Conservation (phyloP, 2,888 invertebrate genomes). For the Crioceris asparagi region DNA sequence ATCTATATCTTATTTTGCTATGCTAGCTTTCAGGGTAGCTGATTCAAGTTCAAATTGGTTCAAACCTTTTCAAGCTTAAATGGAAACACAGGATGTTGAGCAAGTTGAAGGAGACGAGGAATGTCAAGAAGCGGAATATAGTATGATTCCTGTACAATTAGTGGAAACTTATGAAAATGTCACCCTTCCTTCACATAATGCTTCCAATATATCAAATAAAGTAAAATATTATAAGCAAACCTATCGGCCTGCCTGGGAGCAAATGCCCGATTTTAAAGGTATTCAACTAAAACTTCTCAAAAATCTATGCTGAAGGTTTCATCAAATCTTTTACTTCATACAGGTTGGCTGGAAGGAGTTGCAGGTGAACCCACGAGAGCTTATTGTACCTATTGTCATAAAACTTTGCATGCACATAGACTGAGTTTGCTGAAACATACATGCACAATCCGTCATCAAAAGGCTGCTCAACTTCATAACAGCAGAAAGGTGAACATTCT, state of each 20-base stretch:
- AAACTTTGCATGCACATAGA: constrained; percentile 48
- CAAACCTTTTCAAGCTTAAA: too few relatives aligned
- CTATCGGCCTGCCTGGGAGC: constrained; percentile 48
- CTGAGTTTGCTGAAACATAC: constrained; percentile 48
- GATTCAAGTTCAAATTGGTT: too few relatives aligned
- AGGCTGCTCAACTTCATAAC: constrained; percentile 33
- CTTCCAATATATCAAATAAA: constrained; percentile 19
- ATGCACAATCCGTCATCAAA: constrained; percentile 48
- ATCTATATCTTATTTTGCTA: too few relatives aligned
- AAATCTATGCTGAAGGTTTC: too few relatives aligned
- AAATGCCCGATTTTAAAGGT: constrained; percentile 50
- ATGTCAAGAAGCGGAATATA: constrained; percentile 12
- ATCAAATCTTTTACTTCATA: too few relatives aligned
- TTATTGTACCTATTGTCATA: constrained; percentile 46
- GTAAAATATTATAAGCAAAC: constrained; percentile 45
- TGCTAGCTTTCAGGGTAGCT: too few relatives aligned
- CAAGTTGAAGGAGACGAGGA: constrained; percentile 9
- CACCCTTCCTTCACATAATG: constrained; percentile 17
- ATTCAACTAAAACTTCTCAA: too few relatives aligned
- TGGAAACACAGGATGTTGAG: constrained; percentile 21
- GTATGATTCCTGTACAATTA: constrained; percentile 26
- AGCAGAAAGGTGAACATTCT: constrained; percentile 13
- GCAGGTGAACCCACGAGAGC: constrained; percentile 45
- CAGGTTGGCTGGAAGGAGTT: constrained; percentile 47
- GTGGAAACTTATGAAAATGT: constrained; percentile 23